phyloP scores from a whole-genome alignment of 2,888 invertebrate genomes.

The Xanthorhoe spadicearia region DNA sequence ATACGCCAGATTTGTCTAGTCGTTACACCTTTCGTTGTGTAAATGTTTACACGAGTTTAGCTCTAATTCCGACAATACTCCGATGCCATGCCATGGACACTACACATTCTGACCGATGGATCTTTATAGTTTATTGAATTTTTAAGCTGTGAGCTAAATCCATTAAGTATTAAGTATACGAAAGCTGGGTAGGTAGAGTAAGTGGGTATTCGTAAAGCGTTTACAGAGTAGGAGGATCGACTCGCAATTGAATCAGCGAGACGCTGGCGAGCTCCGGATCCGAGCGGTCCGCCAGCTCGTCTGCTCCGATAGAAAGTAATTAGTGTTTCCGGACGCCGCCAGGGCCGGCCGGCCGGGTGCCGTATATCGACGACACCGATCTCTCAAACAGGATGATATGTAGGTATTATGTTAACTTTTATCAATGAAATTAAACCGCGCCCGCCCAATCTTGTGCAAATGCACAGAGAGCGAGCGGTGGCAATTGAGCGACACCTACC shows the following conservation, averaged over 20 bases:
- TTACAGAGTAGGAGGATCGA: not conserved
- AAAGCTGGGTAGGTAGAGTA: too few relatives aligned
- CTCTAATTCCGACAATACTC: constrained; percentile 45
- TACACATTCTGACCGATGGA: constrained; percentile 15
- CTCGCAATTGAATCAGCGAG: constrained; percentile 7
- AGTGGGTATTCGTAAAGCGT: not conserved
- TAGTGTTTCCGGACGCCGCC: constrained; percentile 1
- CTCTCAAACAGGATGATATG: too few relatives aligned
- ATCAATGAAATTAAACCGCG: not conserved
- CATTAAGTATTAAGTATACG: too few relatives aligned
- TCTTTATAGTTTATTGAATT: not conserved
- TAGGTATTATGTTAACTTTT: not conserved
- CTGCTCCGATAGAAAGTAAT: not conserved
- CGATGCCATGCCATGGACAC: constrained; percentile 21
- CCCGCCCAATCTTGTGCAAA: not conserved
- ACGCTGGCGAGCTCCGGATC: constrained; percentile 2
- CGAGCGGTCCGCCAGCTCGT: constrained; percentile 7
- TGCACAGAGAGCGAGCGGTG: not conserved
- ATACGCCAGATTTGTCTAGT: constrained; percentile 37
- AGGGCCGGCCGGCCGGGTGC: too few relatives aligned
- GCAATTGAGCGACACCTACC: not conserved
- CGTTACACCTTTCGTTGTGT: constrained; percentile 43
- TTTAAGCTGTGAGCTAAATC: not conserved
- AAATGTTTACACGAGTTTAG: constrained; percentile 54
- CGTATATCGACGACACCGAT: too few relatives aligned